Conservation (phyloP, 2,113 vertebrate species). For the Cyprinus carpio region DNA sequence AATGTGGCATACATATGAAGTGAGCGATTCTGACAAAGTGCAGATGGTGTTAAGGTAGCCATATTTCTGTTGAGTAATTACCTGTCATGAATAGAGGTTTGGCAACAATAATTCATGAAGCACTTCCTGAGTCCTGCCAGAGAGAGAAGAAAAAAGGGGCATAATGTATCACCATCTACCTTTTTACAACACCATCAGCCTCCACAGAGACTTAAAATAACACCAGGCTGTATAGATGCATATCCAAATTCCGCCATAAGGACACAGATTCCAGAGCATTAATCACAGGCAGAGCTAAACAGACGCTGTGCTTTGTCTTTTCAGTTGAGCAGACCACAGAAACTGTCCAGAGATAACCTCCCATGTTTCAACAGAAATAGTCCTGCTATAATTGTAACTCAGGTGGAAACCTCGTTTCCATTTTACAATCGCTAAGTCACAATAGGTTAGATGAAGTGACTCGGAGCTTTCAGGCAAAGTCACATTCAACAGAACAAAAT, state of each 20-base stretch:
- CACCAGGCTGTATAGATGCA: not conserved
- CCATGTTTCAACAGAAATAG: constrained; percentile 63
- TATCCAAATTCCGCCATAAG: constrained; percentile 25
- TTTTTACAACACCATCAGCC: constrained; percentile 31
- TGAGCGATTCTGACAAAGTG: constrained; percentile 25
- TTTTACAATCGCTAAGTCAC: constrained; percentile 67
- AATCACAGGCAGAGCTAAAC: constrained; percentile 26
- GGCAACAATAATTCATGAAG: constrained; percentile 51
- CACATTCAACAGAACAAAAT: constrained; percentile 60
- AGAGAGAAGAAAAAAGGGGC: not conserved
- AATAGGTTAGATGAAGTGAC: constrained; percentile 62
- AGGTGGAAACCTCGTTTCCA: constrained; percentile 63
- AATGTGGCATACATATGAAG: constrained; percentile 24
- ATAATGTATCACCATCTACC: constrained; percentile 27
- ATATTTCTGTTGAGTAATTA: constrained; percentile 55
- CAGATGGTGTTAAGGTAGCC: constrained; percentile 40
- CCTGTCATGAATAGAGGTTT: constrained; percentile 50
- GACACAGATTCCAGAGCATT: constrained; percentile 22
- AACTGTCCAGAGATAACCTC: constrained; percentile 53
- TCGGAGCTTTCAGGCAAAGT: constrained; percentile 68
- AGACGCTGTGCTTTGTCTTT: constrained; percentile 37
- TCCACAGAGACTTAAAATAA: constrained; percentile 34
- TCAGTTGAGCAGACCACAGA: constrained; percentile 51
- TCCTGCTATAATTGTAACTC: constrained; percentile 68
- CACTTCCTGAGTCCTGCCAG: constrained; percentile 24